Evolutionary conservation across 1,140 invertebrate genomes (phyloP), one percentile per base, ranked within the genome.

Genomic region (Oncopodura yosiiana): DNA sequence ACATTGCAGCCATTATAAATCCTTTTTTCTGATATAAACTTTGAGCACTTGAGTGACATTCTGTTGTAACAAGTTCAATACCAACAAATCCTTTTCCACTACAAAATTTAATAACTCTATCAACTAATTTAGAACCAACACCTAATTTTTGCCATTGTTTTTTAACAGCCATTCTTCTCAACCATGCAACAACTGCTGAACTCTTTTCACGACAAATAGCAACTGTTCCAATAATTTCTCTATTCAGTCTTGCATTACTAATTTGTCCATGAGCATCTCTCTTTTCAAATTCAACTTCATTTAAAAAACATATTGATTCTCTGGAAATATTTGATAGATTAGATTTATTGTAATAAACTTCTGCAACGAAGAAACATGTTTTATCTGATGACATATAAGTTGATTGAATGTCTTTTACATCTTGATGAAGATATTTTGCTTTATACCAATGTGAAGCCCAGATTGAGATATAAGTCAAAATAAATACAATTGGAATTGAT

Each of bases 1-100:
- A 77, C 67, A 77, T 72, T 61, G 74, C 71, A 52, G 73, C 69
- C 1, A 76, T 63, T 56, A 76, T 73, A 58, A 78, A 78, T 14
- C 73, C 75, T 50, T 71, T 73, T 30, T 73, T 75, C n/a, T 73
- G 60, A 53, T 73, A 77, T 12, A 78, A 58, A 57, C 71, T 71
- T 53, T 70, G 65, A 24, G 72, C 75, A 51, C 65, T 69, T 29
- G 74, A 68, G 19, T 73, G 74, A 53, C 76, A 74, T 59, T 78
- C 75, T 0, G 76, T 75, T 16, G 73, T 72, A 1, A 73, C 70
- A 14, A 70, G 65, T 58, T 76, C 71, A 42, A 70, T 70, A 53
- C 67, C 70, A 29, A 68, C 68, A 59, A 75, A 77, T 3, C 74
- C 70, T 49, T 73, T 68, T 11, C 70, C 67, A 37, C 67, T 70